phyloP scores from a whole-genome alignment of 2,113 vertebrate species.

The Cricetomys ansorgei region DNA sequence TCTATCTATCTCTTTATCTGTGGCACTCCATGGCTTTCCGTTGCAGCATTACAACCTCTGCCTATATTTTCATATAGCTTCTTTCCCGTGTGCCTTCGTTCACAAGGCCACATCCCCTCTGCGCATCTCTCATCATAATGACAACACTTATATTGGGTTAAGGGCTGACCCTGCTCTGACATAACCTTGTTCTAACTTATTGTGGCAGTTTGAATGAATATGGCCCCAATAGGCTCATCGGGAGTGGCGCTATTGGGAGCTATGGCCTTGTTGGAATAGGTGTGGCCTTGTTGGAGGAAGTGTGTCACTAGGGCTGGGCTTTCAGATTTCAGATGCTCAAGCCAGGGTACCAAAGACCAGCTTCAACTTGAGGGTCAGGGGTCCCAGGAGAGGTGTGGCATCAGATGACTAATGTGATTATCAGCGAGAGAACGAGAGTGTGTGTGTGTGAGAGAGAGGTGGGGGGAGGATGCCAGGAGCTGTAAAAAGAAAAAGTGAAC shows the following conservation, averaged over 20 bases:
- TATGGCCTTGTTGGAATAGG: not conserved
- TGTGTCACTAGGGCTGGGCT: too few relatives aligned
- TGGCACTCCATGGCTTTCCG: not conserved
- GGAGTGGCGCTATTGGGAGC: too few relatives aligned
- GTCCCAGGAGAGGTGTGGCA: too few relatives aligned
- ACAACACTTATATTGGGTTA: not conserved
- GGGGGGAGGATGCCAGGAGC: not conserved
- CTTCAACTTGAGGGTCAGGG: too few relatives aligned
- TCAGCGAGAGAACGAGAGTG: too few relatives aligned
- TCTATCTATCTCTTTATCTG: not conserved
- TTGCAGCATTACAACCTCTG: not conserved
- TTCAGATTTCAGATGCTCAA: too few relatives aligned
- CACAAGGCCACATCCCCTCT: not conserved
- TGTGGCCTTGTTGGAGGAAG: too few relatives aligned
- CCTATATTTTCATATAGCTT: not conserved
- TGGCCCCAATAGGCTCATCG: too few relatives aligned
- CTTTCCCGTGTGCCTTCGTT: not conserved
- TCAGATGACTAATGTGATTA: too few relatives aligned
- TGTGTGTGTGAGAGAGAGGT: too few relatives aligned
- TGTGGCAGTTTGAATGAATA: too few relatives aligned
- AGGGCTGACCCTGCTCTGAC: not conserved
- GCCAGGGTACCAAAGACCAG: too few relatives aligned
- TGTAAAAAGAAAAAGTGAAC: constrained; percentile 35
- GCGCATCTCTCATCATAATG: not conserved
- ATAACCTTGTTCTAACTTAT: constrained; percentile 14